A percentile compares a stretch with the other conserved stretches of the same genome.
phyloP scores from a whole-genome alignment of 2,888 invertebrate species.

The Drosophila tripunctata region DNA sequence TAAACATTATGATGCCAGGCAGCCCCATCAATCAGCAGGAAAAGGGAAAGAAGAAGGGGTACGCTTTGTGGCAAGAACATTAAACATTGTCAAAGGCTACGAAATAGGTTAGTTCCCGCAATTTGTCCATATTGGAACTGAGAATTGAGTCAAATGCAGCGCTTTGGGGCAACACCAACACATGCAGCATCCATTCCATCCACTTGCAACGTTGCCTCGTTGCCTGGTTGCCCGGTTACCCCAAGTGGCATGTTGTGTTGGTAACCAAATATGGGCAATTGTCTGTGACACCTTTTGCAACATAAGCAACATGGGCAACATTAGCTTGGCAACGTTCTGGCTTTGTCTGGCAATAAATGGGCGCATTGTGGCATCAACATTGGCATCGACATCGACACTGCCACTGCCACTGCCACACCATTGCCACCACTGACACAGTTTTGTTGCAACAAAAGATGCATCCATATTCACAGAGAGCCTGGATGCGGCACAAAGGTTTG shows the following conservation, averaged over 20 bases:
- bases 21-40: conserved; percentile 24
- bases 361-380: conserved; percentile 49
- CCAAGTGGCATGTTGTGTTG: too few species aligned
- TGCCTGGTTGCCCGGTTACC: conserved; percentile 20
- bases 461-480: conserved; percentile 39
- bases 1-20: background rate
- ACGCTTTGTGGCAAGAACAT: conserved; percentile 22
- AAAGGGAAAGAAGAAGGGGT: background rate
- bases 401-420: conserved; percentile 11
- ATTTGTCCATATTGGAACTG: conserved; percentile 71
- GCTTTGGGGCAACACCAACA: conserved; percentile 26
- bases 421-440: conserved; percentile 57
- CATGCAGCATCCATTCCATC: conserved; percentile 16
- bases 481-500: conserved; percentile 54
- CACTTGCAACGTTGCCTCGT: conserved; percentile 21
- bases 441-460: conserved; percentile 57
- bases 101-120: conserved; percentile 63
- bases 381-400: conserved; percentile 9
- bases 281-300: conserved; percentile 58
- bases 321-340: conserved; percentile 43
- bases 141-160: conserved; percentile 39
- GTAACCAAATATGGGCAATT: conserved; percentile 74
- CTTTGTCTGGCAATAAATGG: conserved; percentile 46
- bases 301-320: too few species aligned
- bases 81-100: conserved; percentile 45